Percentiles rank a stretch among this genome's conserved stretches.
Conservation (phyloP, 2,113 vertebrate genomes). For the Dolichotis patagonum region DNA sequence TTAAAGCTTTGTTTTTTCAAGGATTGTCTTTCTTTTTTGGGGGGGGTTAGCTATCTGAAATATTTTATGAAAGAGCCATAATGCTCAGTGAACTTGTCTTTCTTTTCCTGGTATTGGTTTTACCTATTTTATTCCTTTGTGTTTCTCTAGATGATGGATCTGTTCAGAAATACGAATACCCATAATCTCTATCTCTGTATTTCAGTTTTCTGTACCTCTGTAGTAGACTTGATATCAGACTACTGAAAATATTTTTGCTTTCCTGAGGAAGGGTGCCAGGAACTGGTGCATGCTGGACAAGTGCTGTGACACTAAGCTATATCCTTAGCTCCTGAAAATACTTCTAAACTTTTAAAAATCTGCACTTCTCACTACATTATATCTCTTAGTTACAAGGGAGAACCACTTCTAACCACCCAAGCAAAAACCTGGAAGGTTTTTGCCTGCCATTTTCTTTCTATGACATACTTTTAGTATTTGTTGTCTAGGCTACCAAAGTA, state of each 20-base stretch:
- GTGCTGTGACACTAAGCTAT: background rate
- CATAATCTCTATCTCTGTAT: background rate
- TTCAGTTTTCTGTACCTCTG: background rate
- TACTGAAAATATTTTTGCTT: background rate
- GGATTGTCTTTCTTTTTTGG: background rate
- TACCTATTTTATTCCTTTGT: background rate
- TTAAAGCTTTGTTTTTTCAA: background rate
- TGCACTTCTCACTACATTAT: background rate
- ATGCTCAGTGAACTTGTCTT: background rate
- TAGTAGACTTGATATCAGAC: background rate
- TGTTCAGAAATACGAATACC: background rate
- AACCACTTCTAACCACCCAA: background rate
- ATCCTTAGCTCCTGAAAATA: background rate
- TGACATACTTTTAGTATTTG: background rate
- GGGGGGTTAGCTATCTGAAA: background rate
- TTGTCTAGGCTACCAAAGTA: background rate
- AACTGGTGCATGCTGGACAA: background rate
- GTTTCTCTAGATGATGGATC: background rate
- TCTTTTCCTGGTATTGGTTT: background rate
- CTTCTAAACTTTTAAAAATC: background rate
- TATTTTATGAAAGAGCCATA: constrained; percentile 4
- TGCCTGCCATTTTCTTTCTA: background rate
- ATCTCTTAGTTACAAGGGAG: background rate
- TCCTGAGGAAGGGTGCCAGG: background rate
- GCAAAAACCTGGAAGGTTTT: background rate